Conservation (phyloP, 64 coral and sea anemone species). For the Dendronephthya gigantea region DNA sequence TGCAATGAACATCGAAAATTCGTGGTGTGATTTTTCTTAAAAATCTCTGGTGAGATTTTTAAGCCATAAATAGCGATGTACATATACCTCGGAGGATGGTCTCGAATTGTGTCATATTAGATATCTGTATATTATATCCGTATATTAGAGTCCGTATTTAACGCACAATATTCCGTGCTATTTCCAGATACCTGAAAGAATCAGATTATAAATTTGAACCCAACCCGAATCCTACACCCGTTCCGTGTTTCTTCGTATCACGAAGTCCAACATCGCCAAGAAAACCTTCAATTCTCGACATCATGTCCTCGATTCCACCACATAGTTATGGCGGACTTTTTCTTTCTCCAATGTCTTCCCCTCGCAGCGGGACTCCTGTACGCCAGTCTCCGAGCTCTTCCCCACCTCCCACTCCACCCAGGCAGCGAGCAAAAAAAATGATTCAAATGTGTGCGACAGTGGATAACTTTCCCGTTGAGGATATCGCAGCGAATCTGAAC, state of each 20-base stretch:
- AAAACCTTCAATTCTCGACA: slow-evolving; percentile 40
- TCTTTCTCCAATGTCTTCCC: slow-evolving; percentile 48
- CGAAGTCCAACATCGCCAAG: slow-evolving; percentile 29
- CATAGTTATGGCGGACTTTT: slow-evolving; percentile 56
- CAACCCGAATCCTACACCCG: slow-evolving; percentile 46
- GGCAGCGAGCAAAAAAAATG: not conserved
- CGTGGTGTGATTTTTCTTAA: no score
- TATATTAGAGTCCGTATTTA: not conserved
- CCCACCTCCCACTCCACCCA: not conserved
- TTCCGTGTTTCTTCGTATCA: slow-evolving; percentile 50
- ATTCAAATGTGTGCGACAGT: not conserved
- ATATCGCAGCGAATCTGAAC: not conserved
- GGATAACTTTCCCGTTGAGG: not conserved
- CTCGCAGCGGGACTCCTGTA: not conserved
- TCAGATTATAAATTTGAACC: slow-evolving; percentile 27
- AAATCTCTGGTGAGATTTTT: no score
- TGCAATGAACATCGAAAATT: no score
- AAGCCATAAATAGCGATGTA: no score
- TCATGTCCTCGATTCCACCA: slow-evolving; percentile 46
- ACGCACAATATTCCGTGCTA: not conserved
- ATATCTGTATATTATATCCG: no score
- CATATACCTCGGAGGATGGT: no score
- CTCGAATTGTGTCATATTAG: no score
- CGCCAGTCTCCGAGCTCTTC: not conserved
- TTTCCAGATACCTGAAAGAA: slow-evolving; percentile 22